Conservation (phyloP, 2,888 invertebrate genomes). For the Lymantria dispar region DNA sequence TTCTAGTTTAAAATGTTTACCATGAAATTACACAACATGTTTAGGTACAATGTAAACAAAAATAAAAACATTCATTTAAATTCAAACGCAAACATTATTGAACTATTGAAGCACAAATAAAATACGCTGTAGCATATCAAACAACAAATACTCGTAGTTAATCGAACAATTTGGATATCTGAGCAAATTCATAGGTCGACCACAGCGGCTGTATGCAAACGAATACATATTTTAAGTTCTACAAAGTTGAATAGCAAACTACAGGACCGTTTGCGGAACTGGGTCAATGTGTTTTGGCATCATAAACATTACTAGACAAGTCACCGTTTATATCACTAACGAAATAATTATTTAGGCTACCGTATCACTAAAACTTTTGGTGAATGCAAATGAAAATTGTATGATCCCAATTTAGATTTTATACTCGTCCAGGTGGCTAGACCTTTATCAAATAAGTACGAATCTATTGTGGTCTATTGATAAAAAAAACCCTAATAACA, state of each 20-base stretch:
- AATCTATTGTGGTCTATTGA: no score
- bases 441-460: no score
- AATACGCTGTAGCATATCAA: conserved; percentile 11
- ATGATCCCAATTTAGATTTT: no score
- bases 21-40: no score
- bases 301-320: conserved; percentile 26
- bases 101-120: conserved; percentile 5
- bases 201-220: conserved; percentile 23
- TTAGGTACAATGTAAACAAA: no score
- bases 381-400: neutral
- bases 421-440: no score
- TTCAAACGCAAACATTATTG: no score
- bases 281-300: conserved; percentile 39
- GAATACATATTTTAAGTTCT: conserved; percentile 35
- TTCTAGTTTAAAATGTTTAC: no score
- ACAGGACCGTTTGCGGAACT: conserved; percentile 27
- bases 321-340: conserved; percentile 15
- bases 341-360: conserved; percentile 4
- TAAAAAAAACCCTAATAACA: no score
- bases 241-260: conserved; percentile 26
- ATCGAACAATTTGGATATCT: conserved; percentile 25
- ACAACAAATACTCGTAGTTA: conserved; percentile 12
- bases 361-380: neutral
- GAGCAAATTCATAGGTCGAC: conserved; percentile 17
- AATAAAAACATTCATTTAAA: no score